Evolutionary conservation across 2,797 vertebrate species (phyloP), one percentile per base, ranked within the genome.

Genomic region (Ctenopoma multispine): DNA sequence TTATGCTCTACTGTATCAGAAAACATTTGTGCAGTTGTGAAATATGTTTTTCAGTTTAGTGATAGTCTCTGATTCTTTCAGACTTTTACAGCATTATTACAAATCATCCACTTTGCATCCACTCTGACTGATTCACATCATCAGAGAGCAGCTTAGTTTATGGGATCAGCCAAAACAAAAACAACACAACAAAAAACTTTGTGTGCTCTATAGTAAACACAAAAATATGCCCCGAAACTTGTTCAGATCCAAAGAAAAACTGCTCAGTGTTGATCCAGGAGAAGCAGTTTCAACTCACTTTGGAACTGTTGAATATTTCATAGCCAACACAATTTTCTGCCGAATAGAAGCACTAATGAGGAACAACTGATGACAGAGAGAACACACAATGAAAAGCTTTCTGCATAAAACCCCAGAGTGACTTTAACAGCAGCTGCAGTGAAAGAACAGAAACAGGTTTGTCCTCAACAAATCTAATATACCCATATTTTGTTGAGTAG

Each of bases 261-360:
- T 14, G 49, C 70, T 69, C 12, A 1, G 44, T 70, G 69, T 67
- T 77, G 63, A 61, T 81, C 21, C 62, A 78, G 43, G 47, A 11
- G 70, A 82, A 57, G 40, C 46, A 2, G 44, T 72, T 83, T 83
- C 71, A 80, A 54, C 64, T 64, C 17, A 1, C 70, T 61, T 13
- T 64, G 68, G 73, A 82, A 55, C 75, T 73, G 62, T 27, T 91
- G 79, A 90, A 90, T 90, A 87, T 91, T 90, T 91, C 72, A 90
- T 79, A 43, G 56, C 57, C 63, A 66, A 60, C 77, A 67, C 78
- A 70, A n/a, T 78, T 78, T 72, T 75, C 61, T 62, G 58, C 29
- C 1, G n/a, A 69, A 81, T 24, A 63, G 76, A 77, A 50, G 60
- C 80, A 48, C 63, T 89, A 90, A 90, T 83, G 75, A 90, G 84